Evolutionary conservation across 2,797 vertebrate species (phyloP).

Genomic region (Nasua narica): DNA sequence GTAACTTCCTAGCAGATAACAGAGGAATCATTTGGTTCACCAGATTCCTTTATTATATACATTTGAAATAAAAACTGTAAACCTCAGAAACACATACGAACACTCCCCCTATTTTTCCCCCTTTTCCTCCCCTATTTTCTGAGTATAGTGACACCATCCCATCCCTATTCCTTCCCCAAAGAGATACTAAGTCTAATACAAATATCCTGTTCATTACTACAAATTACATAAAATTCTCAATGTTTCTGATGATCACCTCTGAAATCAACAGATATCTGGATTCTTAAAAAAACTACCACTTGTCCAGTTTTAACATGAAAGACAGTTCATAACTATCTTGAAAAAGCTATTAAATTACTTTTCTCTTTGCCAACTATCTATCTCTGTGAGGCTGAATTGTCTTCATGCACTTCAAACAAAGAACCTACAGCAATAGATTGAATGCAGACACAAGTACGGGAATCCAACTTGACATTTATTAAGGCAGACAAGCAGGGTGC

Average conservation of each 20-base stretch:
- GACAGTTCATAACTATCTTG: background rate
- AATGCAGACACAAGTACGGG: background rate
- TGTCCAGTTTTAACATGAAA: slow-evolving; percentile 13
- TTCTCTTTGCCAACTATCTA: background rate
- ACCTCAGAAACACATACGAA: background rate
- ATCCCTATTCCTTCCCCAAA: background rate
- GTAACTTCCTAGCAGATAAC: background rate
- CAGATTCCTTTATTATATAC: background rate
- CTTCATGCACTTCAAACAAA: background rate
- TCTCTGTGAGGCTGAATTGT: background rate
- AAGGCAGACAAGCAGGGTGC: background rate
- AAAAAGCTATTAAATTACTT: slow-evolving; percentile 25
- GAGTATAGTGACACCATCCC: background rate
- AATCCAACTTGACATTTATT: background rate
- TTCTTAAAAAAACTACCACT: slow-evolving; percentile 24
- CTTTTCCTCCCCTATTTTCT: background rate
- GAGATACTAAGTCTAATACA: background rate
- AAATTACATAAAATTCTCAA: background rate
- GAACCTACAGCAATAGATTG: background rate
- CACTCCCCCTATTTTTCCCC: background rate
- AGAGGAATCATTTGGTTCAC: background rate
- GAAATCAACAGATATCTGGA: slow-evolving; percentile 22
- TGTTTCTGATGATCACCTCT: slow-evolving; percentile 2
- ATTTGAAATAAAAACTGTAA: slow-evolving; percentile 23
- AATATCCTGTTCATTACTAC: background rate